These are phyloP conservation scores for Apis florea DNA, from an alignment of 1,140 invertebrate species.

Conservation along the genomic window DNA sequence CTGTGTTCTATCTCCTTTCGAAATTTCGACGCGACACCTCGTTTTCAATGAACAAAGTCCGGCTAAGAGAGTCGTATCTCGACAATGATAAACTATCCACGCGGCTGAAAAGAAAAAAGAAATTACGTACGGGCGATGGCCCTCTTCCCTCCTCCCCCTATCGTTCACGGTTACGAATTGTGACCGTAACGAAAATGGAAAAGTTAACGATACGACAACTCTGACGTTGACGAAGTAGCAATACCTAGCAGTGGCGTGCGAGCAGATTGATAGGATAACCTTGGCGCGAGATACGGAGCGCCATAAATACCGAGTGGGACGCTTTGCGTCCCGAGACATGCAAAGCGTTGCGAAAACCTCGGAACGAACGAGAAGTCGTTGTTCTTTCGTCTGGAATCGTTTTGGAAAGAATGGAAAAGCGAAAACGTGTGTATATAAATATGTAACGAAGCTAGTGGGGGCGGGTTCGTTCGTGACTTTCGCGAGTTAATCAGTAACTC, in stretches of 20 bases:
- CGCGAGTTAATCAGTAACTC: constrained; percentile 68
- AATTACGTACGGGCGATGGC: no score
- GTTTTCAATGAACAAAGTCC: background rate
- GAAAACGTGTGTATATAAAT: background rate
- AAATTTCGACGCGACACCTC: background rate
- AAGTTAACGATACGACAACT: constrained; percentile 11
- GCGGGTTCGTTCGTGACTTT: constrained; percentile 63
- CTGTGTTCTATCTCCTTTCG: background rate
- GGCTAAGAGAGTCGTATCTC: no score
- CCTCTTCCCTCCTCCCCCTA: background rate
- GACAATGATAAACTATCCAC: background rate
- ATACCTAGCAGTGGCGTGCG: constrained; percentile 43
- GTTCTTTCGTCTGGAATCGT: background rate
- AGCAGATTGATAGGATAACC: constrained; percentile 56
- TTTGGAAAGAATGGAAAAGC: constrained; percentile 43
- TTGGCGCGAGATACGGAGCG: constrained; percentile 16
- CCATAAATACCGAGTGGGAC: constrained; percentile 47
- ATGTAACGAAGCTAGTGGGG: constrained; percentile 18
- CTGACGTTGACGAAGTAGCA: constrained; percentile 50
- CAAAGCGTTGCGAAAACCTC: constrained; percentile 57
- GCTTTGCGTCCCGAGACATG: constrained; percentile 58
- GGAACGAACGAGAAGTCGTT: constrained; percentile 11
- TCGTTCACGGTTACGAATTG: constrained; percentile 11
- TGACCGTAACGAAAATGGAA: constrained; percentile 13
- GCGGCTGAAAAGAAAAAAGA: no score